phyloP scores from a whole-genome alignment of 2,113 vertebrate species.

The Aegithalos caudatus region DNA sequence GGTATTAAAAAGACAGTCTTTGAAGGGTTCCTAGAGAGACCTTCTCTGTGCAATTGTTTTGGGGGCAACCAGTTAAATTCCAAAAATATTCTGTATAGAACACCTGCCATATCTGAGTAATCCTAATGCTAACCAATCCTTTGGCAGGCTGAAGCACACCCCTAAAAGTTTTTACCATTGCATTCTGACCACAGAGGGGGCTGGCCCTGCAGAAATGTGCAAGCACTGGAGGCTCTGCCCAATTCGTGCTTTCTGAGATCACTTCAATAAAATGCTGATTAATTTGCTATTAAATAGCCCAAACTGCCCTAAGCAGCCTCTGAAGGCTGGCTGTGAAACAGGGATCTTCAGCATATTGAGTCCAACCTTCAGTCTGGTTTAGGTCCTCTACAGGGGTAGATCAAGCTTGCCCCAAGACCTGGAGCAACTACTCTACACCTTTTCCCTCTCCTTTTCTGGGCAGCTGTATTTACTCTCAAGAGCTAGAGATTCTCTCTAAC shows the following conservation, averaged over 20 bases:
- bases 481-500: neutral
- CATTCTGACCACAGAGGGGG: neutral
- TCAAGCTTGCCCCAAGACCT: neutral
- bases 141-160: neutral
- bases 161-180: neutral
- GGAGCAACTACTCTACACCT: neutral
- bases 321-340: neutral
- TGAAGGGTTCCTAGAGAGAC: neutral
- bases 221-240: neutral
- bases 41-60: neutral
- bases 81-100: neutral
- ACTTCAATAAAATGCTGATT: neutral
- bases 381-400: neutral
- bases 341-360: neutral
- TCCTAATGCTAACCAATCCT: neutral
- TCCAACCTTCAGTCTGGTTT: neutral
- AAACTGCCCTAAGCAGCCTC: neutral
- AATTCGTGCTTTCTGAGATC: neutral
- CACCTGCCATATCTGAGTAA: neutral
- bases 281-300: neutral
- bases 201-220: neutral
- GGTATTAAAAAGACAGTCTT: neutral
- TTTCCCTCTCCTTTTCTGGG: neutral
- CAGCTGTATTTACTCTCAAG: neutral
- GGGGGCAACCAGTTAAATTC: neutral